Evolutionary conservation across 2,113 vertebrate species (phyloP).

Genomic region (Choloepus hoffmanni): DNA sequence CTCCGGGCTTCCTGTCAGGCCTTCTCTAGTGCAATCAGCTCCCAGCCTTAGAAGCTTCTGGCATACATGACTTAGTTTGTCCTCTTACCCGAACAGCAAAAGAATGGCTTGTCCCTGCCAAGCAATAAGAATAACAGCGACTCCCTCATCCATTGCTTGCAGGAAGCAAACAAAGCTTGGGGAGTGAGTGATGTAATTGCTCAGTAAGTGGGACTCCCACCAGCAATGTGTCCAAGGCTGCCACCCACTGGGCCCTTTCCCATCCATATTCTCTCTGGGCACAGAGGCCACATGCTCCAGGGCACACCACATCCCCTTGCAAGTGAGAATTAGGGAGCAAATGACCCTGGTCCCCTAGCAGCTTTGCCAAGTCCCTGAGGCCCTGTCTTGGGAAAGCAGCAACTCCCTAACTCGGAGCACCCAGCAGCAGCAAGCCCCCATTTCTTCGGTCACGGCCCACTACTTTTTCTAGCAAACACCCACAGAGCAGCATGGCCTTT

Average conservation of each 20-base stretch:
- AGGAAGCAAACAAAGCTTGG: no score
- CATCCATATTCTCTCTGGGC: no score
- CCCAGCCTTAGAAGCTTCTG: neutral
- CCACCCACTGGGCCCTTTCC: no score
- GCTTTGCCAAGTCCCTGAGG: neutral
- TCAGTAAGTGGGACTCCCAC: no score
- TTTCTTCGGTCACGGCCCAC: no score
- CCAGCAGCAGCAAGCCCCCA: fast-evolving
- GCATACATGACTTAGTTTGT: neutral
- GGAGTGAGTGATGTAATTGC: fast-evolving
- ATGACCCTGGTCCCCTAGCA: neutral
- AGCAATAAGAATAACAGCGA: neutral
- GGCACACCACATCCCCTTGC: neutral
- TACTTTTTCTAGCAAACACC: no score
- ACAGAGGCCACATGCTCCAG: neutral
- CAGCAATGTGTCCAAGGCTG: no score
- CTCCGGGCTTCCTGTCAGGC: neutral
- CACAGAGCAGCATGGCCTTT: neutral
- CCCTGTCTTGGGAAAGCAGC: neutral
- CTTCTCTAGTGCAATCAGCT: neutral
- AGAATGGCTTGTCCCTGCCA: conserved; percentile 53
- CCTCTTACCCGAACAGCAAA: neutral
- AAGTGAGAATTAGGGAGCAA: no score
- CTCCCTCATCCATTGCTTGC: fast-evolving
- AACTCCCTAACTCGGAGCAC: no score